These are phyloP conservation scores for Pteronotus mesoamericanus DNA, from an alignment of 2,797 vertebrate species.

Conservation along the genomic window DNA sequence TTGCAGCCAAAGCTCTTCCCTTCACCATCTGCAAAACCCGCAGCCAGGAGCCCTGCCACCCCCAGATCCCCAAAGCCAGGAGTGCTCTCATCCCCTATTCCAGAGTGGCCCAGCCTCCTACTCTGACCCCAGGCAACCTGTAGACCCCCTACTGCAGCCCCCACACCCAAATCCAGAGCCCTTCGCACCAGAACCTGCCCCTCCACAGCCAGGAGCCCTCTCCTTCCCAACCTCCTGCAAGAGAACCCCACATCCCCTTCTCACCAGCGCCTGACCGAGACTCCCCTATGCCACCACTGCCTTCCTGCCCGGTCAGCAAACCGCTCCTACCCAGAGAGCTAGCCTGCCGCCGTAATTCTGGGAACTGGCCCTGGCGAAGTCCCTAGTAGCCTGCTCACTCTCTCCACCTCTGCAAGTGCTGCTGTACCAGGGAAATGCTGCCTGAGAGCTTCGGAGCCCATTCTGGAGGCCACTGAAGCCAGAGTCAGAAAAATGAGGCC, in stretches of 20 bases:
- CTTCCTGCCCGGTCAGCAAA: not conserved
- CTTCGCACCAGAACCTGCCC: not conserved
- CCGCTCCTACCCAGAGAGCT: not conserved
- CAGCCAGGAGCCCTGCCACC: not conserved
- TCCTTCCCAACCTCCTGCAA: not conserved
- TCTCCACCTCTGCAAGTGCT: not conserved
- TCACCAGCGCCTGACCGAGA: fast-evolving
- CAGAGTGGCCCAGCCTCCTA: not conserved
- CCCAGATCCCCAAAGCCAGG: not conserved
- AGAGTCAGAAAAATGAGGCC: not conserved
- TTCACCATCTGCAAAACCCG: not conserved
- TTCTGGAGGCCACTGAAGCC: not conserved
- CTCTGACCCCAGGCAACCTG: not conserved
- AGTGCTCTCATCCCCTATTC: not conserved
- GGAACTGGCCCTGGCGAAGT: not conserved
- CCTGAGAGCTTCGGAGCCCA: not conserved
- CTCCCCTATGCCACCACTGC: not conserved
- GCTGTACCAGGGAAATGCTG: not conserved
- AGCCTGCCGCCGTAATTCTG: fast-evolving
- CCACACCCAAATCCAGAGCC: not conserved
- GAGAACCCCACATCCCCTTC: not conserved
- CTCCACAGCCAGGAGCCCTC: not conserved
- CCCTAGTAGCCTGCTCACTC: not conserved
- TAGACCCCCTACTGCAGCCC: not conserved
- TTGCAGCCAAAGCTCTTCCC: not conserved